Evolutionary conservation across 2,113 vertebrate genomes (phyloP), one percentile per base, ranked within the genome.

Genomic region (Podarcis cretensis): DNA sequence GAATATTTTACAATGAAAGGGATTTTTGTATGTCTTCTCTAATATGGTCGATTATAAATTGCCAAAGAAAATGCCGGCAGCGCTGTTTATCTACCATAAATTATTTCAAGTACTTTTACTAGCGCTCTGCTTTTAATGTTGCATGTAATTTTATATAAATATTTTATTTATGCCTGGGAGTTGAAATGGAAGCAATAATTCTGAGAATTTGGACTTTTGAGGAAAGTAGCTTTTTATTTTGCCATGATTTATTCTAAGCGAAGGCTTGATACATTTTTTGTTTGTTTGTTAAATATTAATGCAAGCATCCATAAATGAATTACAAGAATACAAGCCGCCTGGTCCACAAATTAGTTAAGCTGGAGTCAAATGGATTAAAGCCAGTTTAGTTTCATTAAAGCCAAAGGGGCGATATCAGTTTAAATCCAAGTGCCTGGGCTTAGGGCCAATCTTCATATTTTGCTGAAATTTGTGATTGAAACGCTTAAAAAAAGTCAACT

Each of bases 31-130:
- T 87, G 91, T 95, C 82, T 84, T 93, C 93, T 68, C 92, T 87
- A 89, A 93, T 89, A 91, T 94, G 85, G 90, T 95, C 94, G 96
- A 89, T 95, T 94, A 87, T 92, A 92, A 90, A 92, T 93, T 95
- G 94, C 91, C 94, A 94, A 90, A 96, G 81, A 93, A 92, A 94
- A 95, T 83, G 87, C 83, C 88, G 82, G 20, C 89, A 91, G 88
- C 79, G 84, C 73, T 95, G 76, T 96, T 96, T 95, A 95, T 95
- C 90, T 91, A 87, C 80, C 81, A 59, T 96, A 94, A 96, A 95
- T 95, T 94, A 94, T 94, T 95, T 95, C 92, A 93, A 94, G 88
- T 18, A 0, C 73, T 92, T 87, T 93, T 95, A 89, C 87, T 91
- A 88, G 30, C 85, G 77, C 83, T 87, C 81, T 77, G 92, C 80